Evolutionary conservation across 2,797 vertebrate genomes (phyloP).

Genomic region (Gallirallus australis): DNA sequence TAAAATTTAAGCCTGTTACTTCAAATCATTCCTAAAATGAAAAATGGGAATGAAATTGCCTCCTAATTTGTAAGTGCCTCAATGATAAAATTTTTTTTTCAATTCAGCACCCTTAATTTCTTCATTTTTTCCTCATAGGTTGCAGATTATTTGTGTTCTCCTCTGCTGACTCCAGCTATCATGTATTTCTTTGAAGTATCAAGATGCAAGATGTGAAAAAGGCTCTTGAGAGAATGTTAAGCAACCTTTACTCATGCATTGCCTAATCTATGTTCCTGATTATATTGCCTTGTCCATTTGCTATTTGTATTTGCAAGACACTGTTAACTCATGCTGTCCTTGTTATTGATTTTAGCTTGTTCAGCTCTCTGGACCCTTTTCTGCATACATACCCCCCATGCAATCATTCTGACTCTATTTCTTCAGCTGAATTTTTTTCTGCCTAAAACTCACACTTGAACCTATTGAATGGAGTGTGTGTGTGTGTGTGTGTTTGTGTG

Average conservation of each 20-base stretch:
- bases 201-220: background rate
- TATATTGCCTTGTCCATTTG: background rate
- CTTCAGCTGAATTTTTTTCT: background rate
- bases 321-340: background rate
- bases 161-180: background rate
- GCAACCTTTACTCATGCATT: background rate
- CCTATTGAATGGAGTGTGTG: background rate
- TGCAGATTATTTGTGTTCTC: background rate
- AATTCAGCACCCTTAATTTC: background rate
- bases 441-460: background rate
- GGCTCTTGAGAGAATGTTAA: background rate
- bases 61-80: background rate
- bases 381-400: background rate
- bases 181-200: background rate
- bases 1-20: background rate
- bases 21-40: background rate
- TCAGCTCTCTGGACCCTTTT: background rate
- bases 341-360: background rate
- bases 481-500: too few relatives aligned
- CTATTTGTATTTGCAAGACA: background rate
- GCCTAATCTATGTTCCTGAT: background rate
- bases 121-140: background rate
- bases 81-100: background rate
- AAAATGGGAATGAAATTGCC: background rate
- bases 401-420: background rate